Conservation (phyloP, 37 sponge, comb jelly and placozoan genomes). For the Bolinopsis microptera region DNA sequence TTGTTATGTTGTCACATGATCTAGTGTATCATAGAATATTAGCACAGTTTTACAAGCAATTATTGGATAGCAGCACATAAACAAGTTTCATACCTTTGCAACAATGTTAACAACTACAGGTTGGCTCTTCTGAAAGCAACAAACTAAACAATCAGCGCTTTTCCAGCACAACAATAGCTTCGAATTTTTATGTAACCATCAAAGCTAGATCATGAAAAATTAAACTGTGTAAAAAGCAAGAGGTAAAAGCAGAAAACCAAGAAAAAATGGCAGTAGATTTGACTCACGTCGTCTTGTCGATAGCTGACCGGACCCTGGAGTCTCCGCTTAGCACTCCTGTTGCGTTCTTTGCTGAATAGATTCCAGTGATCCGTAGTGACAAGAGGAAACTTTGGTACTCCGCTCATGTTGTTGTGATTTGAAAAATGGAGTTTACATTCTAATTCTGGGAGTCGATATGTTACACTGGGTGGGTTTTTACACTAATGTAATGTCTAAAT, state of each 20-base stretch:
- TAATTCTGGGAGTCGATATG: too few relatives aligned
- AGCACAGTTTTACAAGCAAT: slow-evolving; percentile 7
- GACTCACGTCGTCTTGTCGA: slow-evolving; percentile 51
- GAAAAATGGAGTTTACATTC: too few relatives aligned
- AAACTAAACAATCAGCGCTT: slow-evolving; percentile 16
- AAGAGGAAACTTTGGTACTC: neutral
- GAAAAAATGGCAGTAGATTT: too few relatives aligned
- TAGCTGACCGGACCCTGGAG: slow-evolving; percentile 54
- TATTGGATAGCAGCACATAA: neutral
- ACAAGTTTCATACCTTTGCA: slow-evolving; percentile 27
- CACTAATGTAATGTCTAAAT: too few relatives aligned
- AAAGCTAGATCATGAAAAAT: neutral
- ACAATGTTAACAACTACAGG: slow-evolving; percentile 46
- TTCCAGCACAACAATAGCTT: neutral
- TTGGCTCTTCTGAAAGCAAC: slow-evolving; percentile 33
- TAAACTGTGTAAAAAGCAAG: too few relatives aligned
- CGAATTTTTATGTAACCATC: neutral
- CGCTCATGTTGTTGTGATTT: neutral
- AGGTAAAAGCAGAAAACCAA: too few relatives aligned
- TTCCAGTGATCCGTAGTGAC: slow-evolving; percentile 56
- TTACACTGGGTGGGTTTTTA: too few relatives aligned
- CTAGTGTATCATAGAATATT: too few relatives aligned
- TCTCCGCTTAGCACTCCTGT: slow-evolving; percentile 25
- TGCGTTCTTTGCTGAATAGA: slow-evolving; percentile 40
- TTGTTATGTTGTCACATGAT: too few relatives aligned